These are phyloP conservation scores for Myripristis jacobus DNA, from an alignment of 2,797 vertebrate genomes.

Conservation along the genomic window DNA sequence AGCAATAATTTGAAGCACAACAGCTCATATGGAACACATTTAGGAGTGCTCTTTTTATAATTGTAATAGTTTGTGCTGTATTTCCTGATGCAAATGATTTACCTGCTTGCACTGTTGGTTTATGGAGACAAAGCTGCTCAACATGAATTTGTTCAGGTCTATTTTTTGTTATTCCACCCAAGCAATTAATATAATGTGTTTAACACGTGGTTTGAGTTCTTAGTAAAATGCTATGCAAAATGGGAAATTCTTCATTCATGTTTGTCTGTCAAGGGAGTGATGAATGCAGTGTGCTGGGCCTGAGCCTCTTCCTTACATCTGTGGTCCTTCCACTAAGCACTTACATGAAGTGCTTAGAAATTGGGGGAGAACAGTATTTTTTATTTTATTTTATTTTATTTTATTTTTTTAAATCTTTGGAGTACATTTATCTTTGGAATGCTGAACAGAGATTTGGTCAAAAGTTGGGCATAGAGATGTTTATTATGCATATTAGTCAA, in stretches of 20 bases:
- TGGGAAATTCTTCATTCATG: not conserved
- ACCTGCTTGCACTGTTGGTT: not conserved
- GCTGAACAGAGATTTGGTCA: not conserved
- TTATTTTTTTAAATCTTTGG: not conserved
- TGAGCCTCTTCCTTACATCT: too few species aligned
- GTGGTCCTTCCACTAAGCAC: too few species aligned
- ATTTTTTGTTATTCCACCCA: not conserved
- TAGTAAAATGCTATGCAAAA: constrained; percentile 8
- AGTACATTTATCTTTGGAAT: not conserved
- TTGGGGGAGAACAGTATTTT: too few species aligned
- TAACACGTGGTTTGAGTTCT: not conserved
- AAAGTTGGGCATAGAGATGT: not conserved
- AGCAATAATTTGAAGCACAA: not conserved
- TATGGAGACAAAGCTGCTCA: not conserved
- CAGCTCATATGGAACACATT: not conserved
- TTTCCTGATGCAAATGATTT: not conserved
- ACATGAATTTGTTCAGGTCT: not conserved
- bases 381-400: not conserved
- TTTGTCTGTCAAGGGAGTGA: too few species aligned
- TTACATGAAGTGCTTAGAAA: too few species aligned
- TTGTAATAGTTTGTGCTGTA: not conserved
- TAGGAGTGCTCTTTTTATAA: not conserved
- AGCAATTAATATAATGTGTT: not conserved
- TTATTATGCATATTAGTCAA: too few species aligned
- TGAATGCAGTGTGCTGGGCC: too few species aligned